A percentile compares a stretch with the other conserved stretches of the same genome.
Evolutionary conservation across 2,888 invertebrate genomes (phyloP).

Genomic region (Nomada hirtipes): DNA sequence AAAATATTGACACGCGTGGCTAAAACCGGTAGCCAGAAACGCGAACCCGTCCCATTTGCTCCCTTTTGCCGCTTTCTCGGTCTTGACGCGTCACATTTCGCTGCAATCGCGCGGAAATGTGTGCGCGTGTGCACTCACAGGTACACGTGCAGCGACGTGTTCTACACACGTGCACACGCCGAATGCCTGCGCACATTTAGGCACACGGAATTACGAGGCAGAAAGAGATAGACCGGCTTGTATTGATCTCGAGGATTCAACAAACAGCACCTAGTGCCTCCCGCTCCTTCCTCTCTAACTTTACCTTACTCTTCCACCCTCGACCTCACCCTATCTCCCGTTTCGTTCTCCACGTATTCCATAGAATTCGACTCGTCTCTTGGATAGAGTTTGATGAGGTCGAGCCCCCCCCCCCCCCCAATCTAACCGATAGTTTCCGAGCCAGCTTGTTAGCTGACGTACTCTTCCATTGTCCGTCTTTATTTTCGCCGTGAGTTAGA

Average conservation of each 20-base stretch:
- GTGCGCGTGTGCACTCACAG: background rate
- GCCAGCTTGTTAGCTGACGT: slow-evolving; percentile 63
- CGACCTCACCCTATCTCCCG: slow-evolving; percentile 46
- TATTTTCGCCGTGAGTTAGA: background rate
- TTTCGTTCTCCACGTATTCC: slow-evolving; percentile 49
- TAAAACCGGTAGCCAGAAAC: slow-evolving; percentile 38
- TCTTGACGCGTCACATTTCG: slow-evolving; percentile 37
- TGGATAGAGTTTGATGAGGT: slow-evolving; percentile 65
- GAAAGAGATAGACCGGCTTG: slow-evolving; percentile 76
- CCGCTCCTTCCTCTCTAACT: slow-evolving; percentile 69
- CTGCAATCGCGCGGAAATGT: slow-evolving; percentile 12
- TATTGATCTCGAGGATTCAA: slow-evolving; percentile 83
- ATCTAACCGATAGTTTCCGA: slow-evolving; percentile 55
- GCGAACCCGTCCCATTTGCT: slow-evolving; percentile 40
- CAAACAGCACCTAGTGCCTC: slow-evolving; percentile 82
- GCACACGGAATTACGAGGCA: slow-evolving; percentile 70
- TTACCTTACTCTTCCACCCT: slow-evolving; percentile 65
- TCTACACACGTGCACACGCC: slow-evolving; percentile 16
- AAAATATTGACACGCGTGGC: slow-evolving; percentile 48
- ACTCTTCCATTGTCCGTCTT: background rate
- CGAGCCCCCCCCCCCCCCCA: slow-evolving; percentile 51
- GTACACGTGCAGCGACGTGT: slow-evolving; percentile 2
- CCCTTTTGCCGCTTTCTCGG: slow-evolving; percentile 13
- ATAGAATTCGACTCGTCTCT: slow-evolving; percentile 64
- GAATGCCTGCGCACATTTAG: slow-evolving; percentile 58